Percentiles rank a stretch among this genome's conserved stretches.
Conservation (phyloP, 2,113 vertebrate species). For the Gallinago media region DNA sequence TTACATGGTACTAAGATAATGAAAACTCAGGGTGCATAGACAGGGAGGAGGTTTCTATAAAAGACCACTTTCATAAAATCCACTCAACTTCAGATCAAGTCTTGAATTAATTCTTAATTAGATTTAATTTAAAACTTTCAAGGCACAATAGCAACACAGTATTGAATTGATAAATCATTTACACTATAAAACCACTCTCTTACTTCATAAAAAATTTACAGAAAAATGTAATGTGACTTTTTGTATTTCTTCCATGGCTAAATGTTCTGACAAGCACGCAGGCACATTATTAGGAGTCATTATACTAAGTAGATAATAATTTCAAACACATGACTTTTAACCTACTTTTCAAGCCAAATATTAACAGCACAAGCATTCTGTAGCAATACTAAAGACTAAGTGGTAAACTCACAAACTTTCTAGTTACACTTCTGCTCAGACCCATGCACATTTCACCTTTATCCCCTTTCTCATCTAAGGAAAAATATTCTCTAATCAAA, state of each 20-base stretch:
- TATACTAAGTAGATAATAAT: slow-evolving; percentile 58
- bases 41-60: neutral
- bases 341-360: slow-evolving; percentile 49
- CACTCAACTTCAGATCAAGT: neutral
- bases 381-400: slow-evolving; percentile 22
- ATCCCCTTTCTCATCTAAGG: neutral
- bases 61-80: neutral
- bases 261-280: slow-evolving; percentile 51
- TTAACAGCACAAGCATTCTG: slow-evolving; percentile 40
- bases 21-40: neutral
- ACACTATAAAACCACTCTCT: neutral
- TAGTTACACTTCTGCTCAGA: neutral
- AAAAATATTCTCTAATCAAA: neutral
- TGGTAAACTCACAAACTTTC: neutral
- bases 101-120: neutral
- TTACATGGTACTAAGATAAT: neutral
- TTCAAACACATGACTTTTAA: slow-evolving; percentile 70
- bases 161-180: slow-evolving; percentile 42
- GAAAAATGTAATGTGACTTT: slow-evolving; percentile 58
- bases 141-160: slow-evolving; percentile 23
- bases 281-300: slow-evolving; percentile 61
- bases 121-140: neutral
- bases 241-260: neutral
- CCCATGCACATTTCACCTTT: neutral
- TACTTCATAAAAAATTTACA: slow-evolving; percentile 20